A percentile compares a stretch with the other conserved stretches of the same genome.
Conservation (phyloP, 2,113 vertebrate species). For the Chionodraco myersi region DNA sequence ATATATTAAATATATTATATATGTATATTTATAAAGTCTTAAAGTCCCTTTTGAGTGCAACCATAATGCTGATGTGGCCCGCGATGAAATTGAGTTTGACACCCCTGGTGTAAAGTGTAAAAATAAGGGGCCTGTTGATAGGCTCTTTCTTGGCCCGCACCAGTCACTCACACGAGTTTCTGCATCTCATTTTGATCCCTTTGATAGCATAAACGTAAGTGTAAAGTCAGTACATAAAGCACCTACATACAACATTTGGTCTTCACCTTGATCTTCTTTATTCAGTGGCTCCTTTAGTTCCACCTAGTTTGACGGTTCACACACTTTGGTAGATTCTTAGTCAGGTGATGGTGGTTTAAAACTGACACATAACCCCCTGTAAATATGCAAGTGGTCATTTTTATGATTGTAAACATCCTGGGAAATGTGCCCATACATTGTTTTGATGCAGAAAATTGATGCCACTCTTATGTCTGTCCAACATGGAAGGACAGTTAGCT, state of each 20-base stretch:
- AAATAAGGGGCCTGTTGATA: background rate
- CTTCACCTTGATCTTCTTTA: background rate
- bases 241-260: background rate
- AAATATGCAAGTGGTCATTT: background rate
- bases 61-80: too few relatives aligned
- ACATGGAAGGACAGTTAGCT: too few relatives aligned
- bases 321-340: background rate
- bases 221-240: background rate
- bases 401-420: background rate
- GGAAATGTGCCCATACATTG: background rate
- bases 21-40: too few relatives aligned
- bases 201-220: background rate
- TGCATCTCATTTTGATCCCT: background rate
- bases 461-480: background rate
- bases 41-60: too few relatives aligned
- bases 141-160: background rate
- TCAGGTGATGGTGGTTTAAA: background rate
- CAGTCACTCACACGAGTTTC: background rate
- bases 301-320: background rate
- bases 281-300: background rate
- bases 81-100: too few relatives aligned
- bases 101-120: background rate
- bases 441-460: too few relatives aligned
- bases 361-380: background rate
- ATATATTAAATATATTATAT: too few relatives aligned